Conservation (phyloP, 2,113 vertebrate species). For the Amphiprion ocellaris region DNA sequence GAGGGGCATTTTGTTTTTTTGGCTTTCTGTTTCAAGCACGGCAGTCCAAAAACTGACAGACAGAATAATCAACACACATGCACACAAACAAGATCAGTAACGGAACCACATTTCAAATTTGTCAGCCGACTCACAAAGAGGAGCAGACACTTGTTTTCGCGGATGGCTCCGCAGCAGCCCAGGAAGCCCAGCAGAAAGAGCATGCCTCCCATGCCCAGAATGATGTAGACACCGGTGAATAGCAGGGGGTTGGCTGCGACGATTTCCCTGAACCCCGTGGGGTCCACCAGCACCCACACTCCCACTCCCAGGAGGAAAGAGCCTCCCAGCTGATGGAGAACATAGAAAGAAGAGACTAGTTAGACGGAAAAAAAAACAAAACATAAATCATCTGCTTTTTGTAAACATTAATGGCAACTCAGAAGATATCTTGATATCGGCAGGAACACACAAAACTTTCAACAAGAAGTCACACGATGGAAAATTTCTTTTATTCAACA, state of each 20-base stretch:
- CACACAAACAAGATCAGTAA: conserved; percentile 46
- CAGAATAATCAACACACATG: conserved; percentile 44
- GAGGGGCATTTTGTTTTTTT: conserved; percentile 46
- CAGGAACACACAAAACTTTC: conserved; percentile 32
- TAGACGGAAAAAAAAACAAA: conserved; percentile 26
- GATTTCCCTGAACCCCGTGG: conserved; percentile 94
- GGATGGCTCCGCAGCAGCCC: conserved; percentile 96
- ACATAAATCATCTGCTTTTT: conserved; percentile 32
- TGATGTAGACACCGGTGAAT: conserved; percentile 92
- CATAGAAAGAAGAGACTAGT: conserved; percentile 24
- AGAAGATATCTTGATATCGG: conserved; percentile 21
- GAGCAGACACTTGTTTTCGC: conserved; percentile 96
- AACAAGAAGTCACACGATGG: conserved; percentile 39
- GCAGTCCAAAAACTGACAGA: conserved; percentile 39
- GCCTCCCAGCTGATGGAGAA: conserved; percentile 88
- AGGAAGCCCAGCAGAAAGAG: conserved; percentile 96
- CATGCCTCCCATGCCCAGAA: conserved; percentile 94
- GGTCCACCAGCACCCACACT: conserved; percentile 96
- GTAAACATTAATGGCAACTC: conserved; percentile 45
- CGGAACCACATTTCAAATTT: conserved; percentile 40
- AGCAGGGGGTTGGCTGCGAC: conserved; percentile 93
- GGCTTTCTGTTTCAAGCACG: conserved; percentile 42
- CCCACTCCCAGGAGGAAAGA: conserved; percentile 93
- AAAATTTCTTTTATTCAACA: conserved; percentile 25
- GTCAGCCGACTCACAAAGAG: conserved; percentile 90